Evolutionary conservation across 2,113 vertebrate species (phyloP).

Genomic region (Scomber japonicus): DNA sequence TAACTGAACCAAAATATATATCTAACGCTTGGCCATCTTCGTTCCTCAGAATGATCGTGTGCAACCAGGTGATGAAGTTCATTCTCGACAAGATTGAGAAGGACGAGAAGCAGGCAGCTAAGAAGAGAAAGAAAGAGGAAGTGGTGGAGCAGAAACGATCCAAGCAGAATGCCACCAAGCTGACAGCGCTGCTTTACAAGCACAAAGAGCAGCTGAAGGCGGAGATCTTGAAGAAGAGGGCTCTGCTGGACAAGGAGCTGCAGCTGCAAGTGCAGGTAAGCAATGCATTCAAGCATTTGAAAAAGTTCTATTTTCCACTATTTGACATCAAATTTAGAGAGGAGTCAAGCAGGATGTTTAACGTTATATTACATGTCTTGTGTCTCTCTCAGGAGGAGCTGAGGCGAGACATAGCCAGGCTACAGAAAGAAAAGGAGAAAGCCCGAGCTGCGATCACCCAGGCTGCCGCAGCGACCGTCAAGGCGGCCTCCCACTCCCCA

Average conservation of each 20-base stretch:
- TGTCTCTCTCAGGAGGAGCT: constrained; percentile 91
- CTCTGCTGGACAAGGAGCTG: constrained; percentile 96
- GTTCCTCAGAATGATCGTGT: constrained; percentile 93
- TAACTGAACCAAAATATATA: neutral
- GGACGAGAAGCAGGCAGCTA: constrained; percentile 97
- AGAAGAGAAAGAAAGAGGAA: constrained; percentile 96
- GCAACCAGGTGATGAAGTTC: constrained; percentile 99
- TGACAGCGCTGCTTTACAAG: constrained; percentile 96
- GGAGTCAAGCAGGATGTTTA: neutral
- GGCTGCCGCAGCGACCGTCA: constrained; percentile 71
- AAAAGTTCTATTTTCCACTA: neutral
- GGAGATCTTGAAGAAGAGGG: constrained; percentile 97
- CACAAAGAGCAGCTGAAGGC: constrained; percentile 98
- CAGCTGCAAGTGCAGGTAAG: constrained; percentile 97
- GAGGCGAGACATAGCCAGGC: constrained; percentile 90
- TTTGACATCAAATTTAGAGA: neutral
- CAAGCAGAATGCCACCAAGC: constrained; percentile 95
- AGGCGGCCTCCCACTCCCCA: constrained; percentile 60
- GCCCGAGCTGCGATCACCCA: constrained; percentile 87
- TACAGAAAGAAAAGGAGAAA: constrained; percentile 93
- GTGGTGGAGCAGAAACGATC: constrained; percentile 97
- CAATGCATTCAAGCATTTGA: neutral
- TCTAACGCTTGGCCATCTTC: neutral
- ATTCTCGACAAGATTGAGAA: constrained; percentile 99
- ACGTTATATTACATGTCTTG: neutral